Evolutionary conservation across 2,888 invertebrate genomes (phyloP), one percentile per base, ranked within the genome.

Genomic region (Odiellus spinosus): DNA sequence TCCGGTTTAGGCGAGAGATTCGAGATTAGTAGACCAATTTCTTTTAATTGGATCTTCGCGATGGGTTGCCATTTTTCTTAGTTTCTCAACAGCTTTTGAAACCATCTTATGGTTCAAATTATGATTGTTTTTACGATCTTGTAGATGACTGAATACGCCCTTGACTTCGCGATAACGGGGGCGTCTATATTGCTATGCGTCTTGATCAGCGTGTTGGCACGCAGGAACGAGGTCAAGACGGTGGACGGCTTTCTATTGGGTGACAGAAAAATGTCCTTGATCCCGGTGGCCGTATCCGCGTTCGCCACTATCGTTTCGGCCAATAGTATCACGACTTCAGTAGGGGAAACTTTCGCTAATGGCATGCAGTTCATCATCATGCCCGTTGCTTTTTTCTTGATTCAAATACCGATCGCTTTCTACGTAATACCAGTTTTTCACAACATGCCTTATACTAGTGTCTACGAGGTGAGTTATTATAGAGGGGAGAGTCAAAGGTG

Each of bases 391-490:
- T 82, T 83, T 57, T 26, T 26, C 26, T 73, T 75, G 1, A 57
- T 86, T 10, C 80, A 78, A 5, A 83, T 84, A 2, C 26, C 26
- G 8, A 26, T 26, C 26, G 26, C 26, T 8, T 26, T 26, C 8
- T 76, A 77, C 60, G 64, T 81, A 36, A 69, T 88, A 50, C 87
- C 87, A 26, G 84, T 87, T 39, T 87, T 88, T 65, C 85, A 80
- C 62, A 77, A 78, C 53, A 69, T 86, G 3, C 79, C 82, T 63
- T 77, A 77, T 51, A 79, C 82, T 15, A 86, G 85, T 63, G 82
- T 84, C 45, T 91, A 87, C 63, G 85, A 88, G 75, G 79, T 78
- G n/a, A n/a, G n/a, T n/a, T n/a, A n/a, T n/a, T 65, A 53, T 50
- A 45, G 36, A 36, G 19, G 46, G 15, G 15, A 20, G 11, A 19